These are phyloP conservation scores for Peribatodes rhomboidaria DNA, from an alignment of 2,888 invertebrate species.

Conservation along the genomic window DNA sequence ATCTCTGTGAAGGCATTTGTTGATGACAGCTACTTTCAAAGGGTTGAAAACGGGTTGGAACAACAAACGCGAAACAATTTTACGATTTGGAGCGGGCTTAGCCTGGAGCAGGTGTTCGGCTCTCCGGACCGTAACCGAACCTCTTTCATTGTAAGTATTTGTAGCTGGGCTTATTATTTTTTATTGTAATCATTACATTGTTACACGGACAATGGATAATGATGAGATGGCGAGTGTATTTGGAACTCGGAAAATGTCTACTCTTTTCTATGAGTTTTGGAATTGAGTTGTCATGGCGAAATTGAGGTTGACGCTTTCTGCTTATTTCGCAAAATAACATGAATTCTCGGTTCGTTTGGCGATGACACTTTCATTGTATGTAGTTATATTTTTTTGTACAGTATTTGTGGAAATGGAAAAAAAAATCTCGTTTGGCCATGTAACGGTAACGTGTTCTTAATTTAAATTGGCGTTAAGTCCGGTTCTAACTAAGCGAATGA, in stretches of 20 bases:
- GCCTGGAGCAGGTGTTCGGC: constrained; percentile 46
- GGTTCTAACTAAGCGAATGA: too few relatives aligned
- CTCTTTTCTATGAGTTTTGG: constrained; percentile 24
- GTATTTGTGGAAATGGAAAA: too few relatives aligned
- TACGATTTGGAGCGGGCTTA: constrained; percentile 45
- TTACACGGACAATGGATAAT: constrained; percentile 40
- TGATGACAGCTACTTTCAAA: constrained; percentile 45
- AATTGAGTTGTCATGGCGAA: constrained; percentile 3
- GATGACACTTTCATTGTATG: too few relatives aligned
- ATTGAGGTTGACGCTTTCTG: neutral
- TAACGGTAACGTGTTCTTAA: too few relatives aligned
- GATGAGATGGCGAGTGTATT: constrained; percentile 26
- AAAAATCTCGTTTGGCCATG: too few relatives aligned
- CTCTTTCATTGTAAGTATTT: constrained; percentile 45
- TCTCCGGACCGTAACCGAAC: constrained; percentile 39
- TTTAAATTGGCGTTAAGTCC: too few relatives aligned
- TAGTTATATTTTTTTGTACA: too few relatives aligned
- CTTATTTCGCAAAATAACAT: neutral
- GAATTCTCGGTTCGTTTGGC: too few relatives aligned
- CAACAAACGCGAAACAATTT: constrained; percentile 51
- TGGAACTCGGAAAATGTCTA: constrained; percentile 26
- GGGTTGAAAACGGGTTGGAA: constrained; percentile 39
- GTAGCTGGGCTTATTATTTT: constrained; percentile 48
- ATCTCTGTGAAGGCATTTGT: constrained; percentile 36
- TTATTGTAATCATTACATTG: constrained; percentile 44